Percentiles rank a stretch among this genome's conserved stretches.
Conservation (phyloP, 2,888 invertebrate species). For the Pseudeuparius sepicola region DNA sequence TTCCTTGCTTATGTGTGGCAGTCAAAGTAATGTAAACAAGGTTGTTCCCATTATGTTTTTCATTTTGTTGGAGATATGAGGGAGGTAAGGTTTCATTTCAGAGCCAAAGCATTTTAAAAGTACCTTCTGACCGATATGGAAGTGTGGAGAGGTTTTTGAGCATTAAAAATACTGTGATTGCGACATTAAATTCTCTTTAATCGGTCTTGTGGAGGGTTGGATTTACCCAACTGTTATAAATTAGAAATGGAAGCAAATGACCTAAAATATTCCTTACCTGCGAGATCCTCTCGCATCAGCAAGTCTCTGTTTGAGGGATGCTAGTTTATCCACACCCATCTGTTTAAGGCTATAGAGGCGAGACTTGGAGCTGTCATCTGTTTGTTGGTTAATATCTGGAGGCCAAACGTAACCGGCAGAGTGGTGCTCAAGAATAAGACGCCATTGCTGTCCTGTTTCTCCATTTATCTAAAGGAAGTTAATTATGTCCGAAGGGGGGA, state of each 20-base stretch:
- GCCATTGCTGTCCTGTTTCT: conserved; percentile 65
- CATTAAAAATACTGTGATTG: too few species aligned
- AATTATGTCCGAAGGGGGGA: too few species aligned
- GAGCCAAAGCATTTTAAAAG: too few species aligned
- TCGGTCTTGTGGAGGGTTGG: too few species aligned
- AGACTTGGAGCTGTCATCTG: conserved; percentile 40
- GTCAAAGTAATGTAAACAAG: too few species aligned
- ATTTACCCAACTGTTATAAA: conserved; percentile 14
- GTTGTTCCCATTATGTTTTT: too few species aligned
- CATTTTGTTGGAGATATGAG: too few species aligned
- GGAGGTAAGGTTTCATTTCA: too few species aligned
- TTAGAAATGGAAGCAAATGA: not conserved
- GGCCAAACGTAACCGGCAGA: conserved; percentile 65
- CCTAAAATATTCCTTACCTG: conserved; percentile 14
- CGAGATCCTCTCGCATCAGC: conserved; percentile 41
- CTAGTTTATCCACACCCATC: conserved; percentile 58
- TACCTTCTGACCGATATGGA: too few species aligned
- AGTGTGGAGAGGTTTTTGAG: too few species aligned
- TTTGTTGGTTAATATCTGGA: conserved; percentile 32
- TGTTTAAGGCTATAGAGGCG: conserved; percentile 55
- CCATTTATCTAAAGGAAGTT: conserved; percentile 34
- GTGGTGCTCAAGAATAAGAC: conserved; percentile 69
- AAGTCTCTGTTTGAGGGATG: conserved; percentile 52
- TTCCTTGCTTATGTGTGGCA: too few species aligned
- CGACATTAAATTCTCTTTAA: too few species aligned